These are phyloP conservation scores for Thryonomys swinderianus DNA, from an alignment of 2,113 vertebrate species.

Conservation along the genomic window DNA sequence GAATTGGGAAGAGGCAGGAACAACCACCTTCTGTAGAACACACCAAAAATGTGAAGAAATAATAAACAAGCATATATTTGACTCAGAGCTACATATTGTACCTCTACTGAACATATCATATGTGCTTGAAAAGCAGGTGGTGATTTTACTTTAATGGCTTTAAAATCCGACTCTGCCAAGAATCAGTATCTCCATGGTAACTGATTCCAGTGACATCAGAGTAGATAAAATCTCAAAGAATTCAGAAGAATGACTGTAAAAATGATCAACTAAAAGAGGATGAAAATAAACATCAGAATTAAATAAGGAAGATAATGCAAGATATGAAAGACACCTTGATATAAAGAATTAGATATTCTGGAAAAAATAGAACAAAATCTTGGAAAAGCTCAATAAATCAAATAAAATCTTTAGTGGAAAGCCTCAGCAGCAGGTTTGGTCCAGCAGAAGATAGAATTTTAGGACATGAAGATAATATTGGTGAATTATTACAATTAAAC, in stretches of 20 bases:
- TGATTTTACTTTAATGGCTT: background rate
- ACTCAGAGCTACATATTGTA: background rate
- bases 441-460: background rate
- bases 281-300: background rate
- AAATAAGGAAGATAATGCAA: background rate
- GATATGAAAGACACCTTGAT: background rate
- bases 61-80: conserved; percentile 1
- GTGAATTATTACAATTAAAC: background rate
- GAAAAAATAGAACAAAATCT: background rate
- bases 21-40: background rate
- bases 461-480: background rate
- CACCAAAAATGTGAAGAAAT: background rate
- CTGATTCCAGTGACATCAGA: background rate
- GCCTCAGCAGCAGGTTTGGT: background rate
- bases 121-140: background rate
- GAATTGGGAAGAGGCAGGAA: background rate
- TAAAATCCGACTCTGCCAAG: background rate
- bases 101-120: background rate
- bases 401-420: background rate
- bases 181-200: background rate
- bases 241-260: background rate
- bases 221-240: background rate
- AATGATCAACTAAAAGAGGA: background rate
- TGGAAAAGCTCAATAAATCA: background rate
- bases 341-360: background rate